Conservation (phyloP, 2,888 invertebrate species). For the Lycocerus yunnanus region DNA sequence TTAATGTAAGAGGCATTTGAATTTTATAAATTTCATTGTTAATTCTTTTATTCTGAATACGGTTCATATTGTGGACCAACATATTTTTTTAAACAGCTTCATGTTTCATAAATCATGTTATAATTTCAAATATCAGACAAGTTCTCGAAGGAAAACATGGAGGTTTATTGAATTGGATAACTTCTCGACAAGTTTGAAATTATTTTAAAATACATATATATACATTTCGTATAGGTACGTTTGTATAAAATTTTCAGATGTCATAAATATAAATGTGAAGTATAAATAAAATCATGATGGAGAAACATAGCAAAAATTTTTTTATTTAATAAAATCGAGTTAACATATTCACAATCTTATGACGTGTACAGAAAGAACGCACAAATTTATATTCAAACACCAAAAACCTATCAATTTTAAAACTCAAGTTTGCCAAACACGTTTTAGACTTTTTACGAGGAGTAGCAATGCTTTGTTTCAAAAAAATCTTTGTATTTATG, state of each 20-base stretch:
- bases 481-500: constrained; percentile 10
- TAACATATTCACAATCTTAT: background rate
- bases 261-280: background rate
- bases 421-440: constrained; percentile 4
- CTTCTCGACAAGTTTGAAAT: background rate
- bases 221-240: background rate
- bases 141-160: background rate
- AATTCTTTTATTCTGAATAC: too few species aligned
- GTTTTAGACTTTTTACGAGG: constrained; percentile 10
- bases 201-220: background rate
- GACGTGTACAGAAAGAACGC: background rate
- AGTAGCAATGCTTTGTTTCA: constrained; percentile 3
- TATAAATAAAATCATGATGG: background rate
- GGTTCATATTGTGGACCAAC: too few species aligned
- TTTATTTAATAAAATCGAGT: background rate
- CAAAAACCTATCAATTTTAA: constrained; percentile 1
- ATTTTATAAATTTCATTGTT: too few species aligned
- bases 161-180: background rate
- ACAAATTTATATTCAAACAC: constrained; percentile 3
- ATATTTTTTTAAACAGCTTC: background rate
- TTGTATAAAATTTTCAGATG: background rate
- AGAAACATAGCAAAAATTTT: background rate
- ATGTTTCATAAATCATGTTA: background rate
- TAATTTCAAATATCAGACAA: background rate
- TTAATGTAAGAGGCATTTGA: too few species aligned